Conservation (phyloP, 1,140 invertebrate species). For the Pissodes strobi region DNA sequence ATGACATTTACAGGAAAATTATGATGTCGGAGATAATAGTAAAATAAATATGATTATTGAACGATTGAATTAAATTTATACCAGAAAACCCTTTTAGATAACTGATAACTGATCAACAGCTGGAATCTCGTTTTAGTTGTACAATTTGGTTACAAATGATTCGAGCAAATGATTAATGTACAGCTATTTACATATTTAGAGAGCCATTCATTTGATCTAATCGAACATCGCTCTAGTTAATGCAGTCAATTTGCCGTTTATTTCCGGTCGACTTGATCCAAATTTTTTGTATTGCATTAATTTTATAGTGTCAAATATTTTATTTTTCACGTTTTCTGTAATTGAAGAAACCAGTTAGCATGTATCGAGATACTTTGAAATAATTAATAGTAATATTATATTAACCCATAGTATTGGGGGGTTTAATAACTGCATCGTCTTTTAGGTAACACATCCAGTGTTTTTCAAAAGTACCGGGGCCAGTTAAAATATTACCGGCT, state of each 20-base stretch:
- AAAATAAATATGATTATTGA: conserved; percentile 4
- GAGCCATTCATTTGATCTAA: conserved; percentile 16
- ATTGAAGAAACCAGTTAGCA: no score
- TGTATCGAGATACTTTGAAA: no score
- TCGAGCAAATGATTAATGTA: conserved; percentile 19
- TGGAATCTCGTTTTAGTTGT: conserved; percentile 16
- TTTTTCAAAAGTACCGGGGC: no score
- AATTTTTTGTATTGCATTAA: no score
- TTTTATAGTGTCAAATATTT: no score
- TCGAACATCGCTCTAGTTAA: conserved; percentile 14
- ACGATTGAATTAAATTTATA: conserved; percentile 11
- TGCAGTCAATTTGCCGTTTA: conserved; percentile 12
- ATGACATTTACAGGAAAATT: conserved; percentile 13
- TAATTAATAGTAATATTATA: no score
- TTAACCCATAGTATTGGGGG: no score
- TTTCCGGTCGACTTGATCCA: no score
- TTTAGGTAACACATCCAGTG: no score
- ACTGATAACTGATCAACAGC: conserved; percentile 21
- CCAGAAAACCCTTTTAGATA: conserved; percentile 20
- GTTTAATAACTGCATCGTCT: no score
- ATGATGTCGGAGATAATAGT: not conserved
- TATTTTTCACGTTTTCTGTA: no score
- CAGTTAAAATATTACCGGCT: no score
- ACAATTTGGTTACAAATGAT: conserved; percentile 22
- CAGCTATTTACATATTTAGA: conserved; percentile 18